phyloP scores from a whole-genome alignment of 2,888 invertebrate genomes.

The Acrobasis consociella region DNA sequence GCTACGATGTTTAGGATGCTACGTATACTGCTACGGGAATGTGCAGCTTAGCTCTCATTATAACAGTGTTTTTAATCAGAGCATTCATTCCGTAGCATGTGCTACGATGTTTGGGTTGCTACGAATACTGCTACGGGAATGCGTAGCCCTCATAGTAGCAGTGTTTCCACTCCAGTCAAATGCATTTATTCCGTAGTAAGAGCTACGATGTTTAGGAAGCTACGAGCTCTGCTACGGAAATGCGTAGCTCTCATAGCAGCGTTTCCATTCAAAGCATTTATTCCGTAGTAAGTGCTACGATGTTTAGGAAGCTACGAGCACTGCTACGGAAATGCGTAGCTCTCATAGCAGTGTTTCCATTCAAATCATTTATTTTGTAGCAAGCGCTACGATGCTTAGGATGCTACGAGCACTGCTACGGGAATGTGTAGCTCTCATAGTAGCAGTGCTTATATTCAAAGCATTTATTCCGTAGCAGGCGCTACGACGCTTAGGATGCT shows the following conservation, averaged over 20 bases:
- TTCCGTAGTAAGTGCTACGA: background rate
- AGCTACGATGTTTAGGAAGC: no score
- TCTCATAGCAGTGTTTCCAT: background rate
- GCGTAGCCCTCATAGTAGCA: conserved; percentile 1
- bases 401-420: no score
- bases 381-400: background rate
- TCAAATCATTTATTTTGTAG: background rate
- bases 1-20: background rate
- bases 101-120: background rate
- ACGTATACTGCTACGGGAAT: background rate
- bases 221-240: no score
- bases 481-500: background rate
- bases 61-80: background rate
- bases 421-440: no score
- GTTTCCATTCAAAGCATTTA: no score
- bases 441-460: no score
- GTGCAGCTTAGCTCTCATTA: no score
- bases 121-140: conserved; percentile 6
- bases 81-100: background rate
- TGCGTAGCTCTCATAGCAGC: no score
- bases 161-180: no score
- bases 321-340: background rate
- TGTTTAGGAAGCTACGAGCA: background rate
- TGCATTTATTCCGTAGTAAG: no score
- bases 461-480: no score